These are phyloP conservation scores for Acipenser oxyrinchus DNA, from an alignment of 2,797 vertebrate species.

Conservation along the genomic window DNA sequence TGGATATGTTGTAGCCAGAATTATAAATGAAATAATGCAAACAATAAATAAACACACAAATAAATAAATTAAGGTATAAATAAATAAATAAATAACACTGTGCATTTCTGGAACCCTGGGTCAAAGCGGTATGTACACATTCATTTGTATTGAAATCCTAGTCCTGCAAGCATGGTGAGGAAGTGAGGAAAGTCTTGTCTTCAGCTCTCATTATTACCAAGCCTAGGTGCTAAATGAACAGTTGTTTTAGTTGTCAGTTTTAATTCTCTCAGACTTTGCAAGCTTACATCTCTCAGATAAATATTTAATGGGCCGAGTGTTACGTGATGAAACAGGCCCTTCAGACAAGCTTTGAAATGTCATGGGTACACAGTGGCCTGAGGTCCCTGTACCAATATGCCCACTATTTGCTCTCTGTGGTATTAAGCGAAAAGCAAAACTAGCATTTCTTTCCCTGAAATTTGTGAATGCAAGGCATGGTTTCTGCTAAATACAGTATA, in stretches of 20 bases:
- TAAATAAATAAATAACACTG: no score
- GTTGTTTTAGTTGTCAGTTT: neutral
- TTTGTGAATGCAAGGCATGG: neutral
- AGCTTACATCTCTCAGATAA: neutral
- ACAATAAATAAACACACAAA: no score
- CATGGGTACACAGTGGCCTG: neutral
- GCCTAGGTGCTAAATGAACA: neutral
- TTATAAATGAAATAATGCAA: no score
- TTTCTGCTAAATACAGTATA: slow-evolving; percentile 7
- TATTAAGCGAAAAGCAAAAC: neutral
- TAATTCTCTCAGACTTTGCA: neutral
- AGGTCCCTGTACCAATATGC: neutral
- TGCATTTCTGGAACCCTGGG: no score
- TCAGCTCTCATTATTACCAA: no score
- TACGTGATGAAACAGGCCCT: neutral
- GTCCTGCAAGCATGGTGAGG: no score
- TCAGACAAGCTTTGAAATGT: neutral
- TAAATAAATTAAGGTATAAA: no score
- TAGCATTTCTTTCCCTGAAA: slow-evolving; percentile 11
- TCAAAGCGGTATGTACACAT: no score
- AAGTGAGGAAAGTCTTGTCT: no score
- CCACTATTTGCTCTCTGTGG: neutral
- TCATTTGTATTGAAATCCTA: no score
- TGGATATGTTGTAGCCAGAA: no score
- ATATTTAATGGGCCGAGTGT: neutral